These are phyloP conservation scores for Hypomecis atomaria DNA, from an alignment of 2,888 invertebrate species.

Conservation along the genomic window DNA sequence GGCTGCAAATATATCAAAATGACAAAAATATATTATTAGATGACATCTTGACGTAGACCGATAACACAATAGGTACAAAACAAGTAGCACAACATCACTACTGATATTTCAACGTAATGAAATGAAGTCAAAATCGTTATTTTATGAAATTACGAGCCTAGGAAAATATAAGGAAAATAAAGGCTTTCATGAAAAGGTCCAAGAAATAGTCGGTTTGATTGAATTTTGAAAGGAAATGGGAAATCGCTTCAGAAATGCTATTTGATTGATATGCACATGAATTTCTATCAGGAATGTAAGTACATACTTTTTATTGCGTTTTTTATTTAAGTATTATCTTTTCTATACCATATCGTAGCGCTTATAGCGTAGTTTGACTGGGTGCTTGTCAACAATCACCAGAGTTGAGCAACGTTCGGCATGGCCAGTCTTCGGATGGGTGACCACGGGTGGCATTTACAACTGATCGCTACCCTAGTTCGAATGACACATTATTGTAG, in stretches of 20 bases:
- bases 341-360: no score
- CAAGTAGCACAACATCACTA: slow-evolving; percentile 26
- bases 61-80: slow-evolving; percentile 22
- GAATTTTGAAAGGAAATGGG: slow-evolving; percentile 22
- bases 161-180: slow-evolving; percentile 30
- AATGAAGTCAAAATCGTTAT: slow-evolving; percentile 35
- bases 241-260: slow-evolving; percentile 14
- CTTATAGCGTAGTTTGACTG: no score
- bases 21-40: background rate
- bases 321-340: no score
- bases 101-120: slow-evolving; percentile 33
- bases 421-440: no score
- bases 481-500: no score
- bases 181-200: slow-evolving; percentile 16
- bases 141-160: slow-evolving; percentile 29
- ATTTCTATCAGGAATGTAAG: background rate
- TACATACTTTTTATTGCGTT: background rate
- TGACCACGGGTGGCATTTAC: no score
- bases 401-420: no score
- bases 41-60: slow-evolving; percentile 9
- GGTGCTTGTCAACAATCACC: no score
- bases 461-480: no score
- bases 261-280: slow-evolving; percentile 2
- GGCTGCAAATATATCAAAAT: background rate
- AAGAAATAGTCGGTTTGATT: slow-evolving; percentile 15